Base-by-base conservation (phyloP, 2,797 vertebrate species). In the Cossypha niveicapilla region DNA sequence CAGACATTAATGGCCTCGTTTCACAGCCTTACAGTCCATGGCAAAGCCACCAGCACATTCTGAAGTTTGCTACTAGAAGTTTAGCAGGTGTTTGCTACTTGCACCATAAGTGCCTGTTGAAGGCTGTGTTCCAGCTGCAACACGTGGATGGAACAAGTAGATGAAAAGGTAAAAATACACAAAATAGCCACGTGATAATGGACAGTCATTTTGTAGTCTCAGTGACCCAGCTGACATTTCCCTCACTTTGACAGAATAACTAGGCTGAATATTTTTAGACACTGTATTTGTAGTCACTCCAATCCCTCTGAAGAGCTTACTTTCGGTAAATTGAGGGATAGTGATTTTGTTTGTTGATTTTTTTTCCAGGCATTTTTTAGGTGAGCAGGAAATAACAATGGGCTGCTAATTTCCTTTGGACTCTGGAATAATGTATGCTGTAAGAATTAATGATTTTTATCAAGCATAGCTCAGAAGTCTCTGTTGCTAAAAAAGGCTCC, bases 371-470 rank as follows among this genome's bases (percentile, higher is more conserved):
- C 15, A 13, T 47, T 84, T 84, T 76, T 44, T 27, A 28, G 56
- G 37, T 70, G 22, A 79, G 15, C 47, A 42, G 45, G 44, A 73
- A 83, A 34, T 89, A 54, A 68, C 16, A 79, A 48, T 39, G 34
- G 74, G 25, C 39, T 65, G 16, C 23, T 88, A n/a, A 42, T 94
- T 93, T 93, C 42, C 58, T 90, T 77, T 90, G 35, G 65, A 35
- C 28, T 41, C 51, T 68, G 65, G 65, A 83, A 61, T 79, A 74
- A 67, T 35, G 14, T 45, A 23, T 45, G 67, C 25, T 76, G 6
- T 74, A 57, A 76, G 48, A 87, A 80, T 82, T 61, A 88, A 72
- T 83, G 23, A 42, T 68, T 91, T 92, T 80, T 91, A 57, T 91
- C 51, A 84, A 84, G 23, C 10, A 11, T 34, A 83, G 39, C 60